phyloP scores from a whole-genome alignment of 2,113 vertebrate species.

The Thermophis baileyi region DNA sequence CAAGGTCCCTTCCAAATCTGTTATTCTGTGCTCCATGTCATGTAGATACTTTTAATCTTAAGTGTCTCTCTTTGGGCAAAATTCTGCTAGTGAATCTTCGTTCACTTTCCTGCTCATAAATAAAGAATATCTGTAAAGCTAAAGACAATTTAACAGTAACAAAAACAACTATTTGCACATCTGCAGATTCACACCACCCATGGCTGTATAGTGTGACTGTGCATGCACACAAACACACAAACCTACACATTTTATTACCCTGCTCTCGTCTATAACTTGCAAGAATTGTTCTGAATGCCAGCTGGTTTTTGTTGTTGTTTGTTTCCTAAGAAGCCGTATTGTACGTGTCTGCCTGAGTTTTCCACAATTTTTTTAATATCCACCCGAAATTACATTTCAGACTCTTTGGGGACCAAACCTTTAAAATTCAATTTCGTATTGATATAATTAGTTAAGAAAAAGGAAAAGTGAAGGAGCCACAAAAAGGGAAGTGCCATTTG shows the following conservation, averaged over 20 bases:
- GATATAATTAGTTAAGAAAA: slow-evolving; percentile 67
- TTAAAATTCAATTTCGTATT: slow-evolving; percentile 74
- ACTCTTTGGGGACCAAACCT: slow-evolving; percentile 65
- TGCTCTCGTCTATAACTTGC: slow-evolving; percentile 29
- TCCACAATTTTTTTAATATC: slow-evolving; percentile 68
- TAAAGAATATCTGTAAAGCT: background rate
- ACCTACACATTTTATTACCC: background rate
- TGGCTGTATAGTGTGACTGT: background rate
- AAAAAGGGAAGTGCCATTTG: slow-evolving; percentile 42
- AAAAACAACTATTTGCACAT: background rate
- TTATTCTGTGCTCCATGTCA: no score
- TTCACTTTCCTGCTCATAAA: background rate
- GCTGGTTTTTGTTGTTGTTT: background rate
- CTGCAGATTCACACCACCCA: background rate
- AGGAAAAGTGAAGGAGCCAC: background rate
- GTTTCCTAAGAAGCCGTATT: slow-evolving; percentile 52
- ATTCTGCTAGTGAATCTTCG: background rate
- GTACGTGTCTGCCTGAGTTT: slow-evolving; percentile 49
- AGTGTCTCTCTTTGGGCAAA: background rate
- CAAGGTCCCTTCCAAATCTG: no score
- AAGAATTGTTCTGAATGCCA: slow-evolving; percentile 46
- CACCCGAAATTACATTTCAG: slow-evolving; percentile 67
- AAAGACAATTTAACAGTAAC: background rate
- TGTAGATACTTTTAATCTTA: background rate
- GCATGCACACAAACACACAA: background rate